These are phyloP conservation scores for Luidia sarsii DNA, from an alignment of 53 echinoderm and acorn worm species.

Conservation along the genomic window DNA sequence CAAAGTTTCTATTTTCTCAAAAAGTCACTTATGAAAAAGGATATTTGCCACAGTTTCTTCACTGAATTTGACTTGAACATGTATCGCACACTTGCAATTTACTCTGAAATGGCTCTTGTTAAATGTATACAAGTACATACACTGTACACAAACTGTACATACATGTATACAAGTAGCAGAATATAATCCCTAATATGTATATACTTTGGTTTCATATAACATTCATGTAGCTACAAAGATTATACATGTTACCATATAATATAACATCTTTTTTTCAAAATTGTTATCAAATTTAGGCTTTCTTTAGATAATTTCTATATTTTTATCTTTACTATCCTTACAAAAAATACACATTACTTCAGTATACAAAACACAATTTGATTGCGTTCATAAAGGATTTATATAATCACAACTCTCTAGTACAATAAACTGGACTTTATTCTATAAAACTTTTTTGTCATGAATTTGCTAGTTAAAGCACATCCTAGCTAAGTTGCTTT, in stretches of 20 bases:
- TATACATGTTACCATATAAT: background rate
- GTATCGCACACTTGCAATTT: too few relatives aligned
- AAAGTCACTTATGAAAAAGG: too few relatives aligned
- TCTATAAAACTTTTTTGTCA: too few relatives aligned
- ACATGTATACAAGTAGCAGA: background rate
- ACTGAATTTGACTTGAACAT: too few relatives aligned
- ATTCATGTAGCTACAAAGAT: background rate
- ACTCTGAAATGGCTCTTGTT: too few relatives aligned
- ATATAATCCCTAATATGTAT: background rate
- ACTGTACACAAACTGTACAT: too few relatives aligned
- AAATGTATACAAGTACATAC: background rate
- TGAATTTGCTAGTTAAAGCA: too few relatives aligned
- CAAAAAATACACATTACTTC: conserved; percentile 46
- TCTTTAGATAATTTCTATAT: background rate
- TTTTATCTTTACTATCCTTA: background rate
- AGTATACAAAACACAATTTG: conserved; percentile 53
- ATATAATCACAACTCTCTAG: conserved; percentile 27
- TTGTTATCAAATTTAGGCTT: too few relatives aligned
- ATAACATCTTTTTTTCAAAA: background rate
- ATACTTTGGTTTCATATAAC: conserved; percentile 9
- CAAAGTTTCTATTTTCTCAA: too few relatives aligned
- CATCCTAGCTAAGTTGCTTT: too few relatives aligned
- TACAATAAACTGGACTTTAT: conserved; percentile 39
- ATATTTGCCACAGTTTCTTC: too few relatives aligned
- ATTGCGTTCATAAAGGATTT: conserved; percentile 46